Conservation (phyloP, 2,888 invertebrate species). For the Aricia artaxerxes region DNA sequence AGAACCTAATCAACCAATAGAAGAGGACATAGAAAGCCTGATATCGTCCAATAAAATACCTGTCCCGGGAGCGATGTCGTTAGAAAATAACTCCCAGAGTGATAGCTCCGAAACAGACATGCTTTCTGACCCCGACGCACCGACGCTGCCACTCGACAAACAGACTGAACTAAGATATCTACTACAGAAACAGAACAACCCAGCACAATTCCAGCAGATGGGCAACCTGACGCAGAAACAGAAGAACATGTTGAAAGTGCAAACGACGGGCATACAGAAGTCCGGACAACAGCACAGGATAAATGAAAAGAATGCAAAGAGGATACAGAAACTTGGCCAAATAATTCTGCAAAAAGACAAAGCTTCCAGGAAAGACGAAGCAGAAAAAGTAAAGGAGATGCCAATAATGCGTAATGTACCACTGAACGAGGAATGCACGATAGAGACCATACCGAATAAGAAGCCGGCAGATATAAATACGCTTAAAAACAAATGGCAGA, state of each 20-base stretch:
- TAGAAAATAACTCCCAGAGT: conserved; percentile 51
- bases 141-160: conserved; percentile 63
- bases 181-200: conserved; percentile 74
- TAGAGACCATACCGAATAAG: conserved; percentile 78
- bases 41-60: conserved; percentile 75
- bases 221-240: conserved; percentile 66
- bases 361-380: conserved; percentile 50
- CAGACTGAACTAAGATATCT: conserved; percentile 73
- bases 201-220: conserved; percentile 69
- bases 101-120: conserved; percentile 61
- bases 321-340: conserved; percentile 72
- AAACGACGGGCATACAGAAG: conserved; percentile 63
- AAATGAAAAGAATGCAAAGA: conserved; percentile 67
- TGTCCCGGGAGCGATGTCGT: conserved; percentile 62
- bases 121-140: conserved; percentile 58
- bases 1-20: conserved; percentile 48
- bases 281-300: conserved; percentile 65
- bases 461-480: conserved; percentile 70
- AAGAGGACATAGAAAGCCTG: conserved; percentile 75
- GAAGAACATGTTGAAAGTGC: conserved; percentile 63
- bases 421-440: conserved; percentile 81
- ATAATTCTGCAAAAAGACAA: conserved; percentile 63
- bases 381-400: conserved; percentile 55
- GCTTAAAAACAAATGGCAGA: conserved; percentile 77
- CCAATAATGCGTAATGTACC: conserved; percentile 66